Percentiles rank a stretch among this genome's conserved stretches.
Evolutionary conservation across 2,797 vertebrate genomes (phyloP).

Genomic region (Chiloscyllium punctatum): DNA sequence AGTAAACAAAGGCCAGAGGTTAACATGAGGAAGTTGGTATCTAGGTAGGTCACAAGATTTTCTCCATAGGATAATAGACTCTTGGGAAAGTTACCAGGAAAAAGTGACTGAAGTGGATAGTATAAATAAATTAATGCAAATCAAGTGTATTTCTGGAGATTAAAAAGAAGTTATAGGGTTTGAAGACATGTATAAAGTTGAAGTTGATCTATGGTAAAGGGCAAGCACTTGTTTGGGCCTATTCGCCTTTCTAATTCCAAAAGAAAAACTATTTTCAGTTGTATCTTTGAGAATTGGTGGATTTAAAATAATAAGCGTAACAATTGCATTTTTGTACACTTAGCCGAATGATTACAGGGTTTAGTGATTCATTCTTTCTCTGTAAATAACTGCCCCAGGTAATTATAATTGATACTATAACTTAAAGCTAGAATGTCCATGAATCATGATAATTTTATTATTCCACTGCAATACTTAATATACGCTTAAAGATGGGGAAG

Average conservation of each 20-base stretch:
- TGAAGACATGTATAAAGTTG: neutral
- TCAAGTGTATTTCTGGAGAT: neutral
- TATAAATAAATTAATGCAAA: neutral
- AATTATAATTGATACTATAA: constrained; percentile 1
- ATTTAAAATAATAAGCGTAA: neutral
- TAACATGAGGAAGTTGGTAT: neutral
- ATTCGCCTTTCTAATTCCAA: neutral
- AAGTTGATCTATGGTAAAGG: neutral
- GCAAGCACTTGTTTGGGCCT: neutral
- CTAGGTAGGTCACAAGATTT: neutral
- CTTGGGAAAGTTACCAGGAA: neutral
- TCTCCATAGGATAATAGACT: neutral
- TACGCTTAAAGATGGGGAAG: neutral
- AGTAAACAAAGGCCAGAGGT: neutral
- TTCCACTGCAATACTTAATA: neutral
- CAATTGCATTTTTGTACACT: neutral
- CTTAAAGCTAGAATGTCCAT: neutral
- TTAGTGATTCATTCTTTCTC: neutral
- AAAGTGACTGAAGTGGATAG: neutral
- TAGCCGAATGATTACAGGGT: neutral
- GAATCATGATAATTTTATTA: constrained; percentile 19
- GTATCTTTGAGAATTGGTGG: neutral
- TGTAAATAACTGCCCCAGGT: constrained; percentile 5
- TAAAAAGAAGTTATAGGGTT: neutral
- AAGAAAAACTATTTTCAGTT: neutral